These are phyloP conservation scores for Theretra japonica DNA, from an alignment of 2,888 invertebrate genomes.

Conservation along the genomic window DNA sequence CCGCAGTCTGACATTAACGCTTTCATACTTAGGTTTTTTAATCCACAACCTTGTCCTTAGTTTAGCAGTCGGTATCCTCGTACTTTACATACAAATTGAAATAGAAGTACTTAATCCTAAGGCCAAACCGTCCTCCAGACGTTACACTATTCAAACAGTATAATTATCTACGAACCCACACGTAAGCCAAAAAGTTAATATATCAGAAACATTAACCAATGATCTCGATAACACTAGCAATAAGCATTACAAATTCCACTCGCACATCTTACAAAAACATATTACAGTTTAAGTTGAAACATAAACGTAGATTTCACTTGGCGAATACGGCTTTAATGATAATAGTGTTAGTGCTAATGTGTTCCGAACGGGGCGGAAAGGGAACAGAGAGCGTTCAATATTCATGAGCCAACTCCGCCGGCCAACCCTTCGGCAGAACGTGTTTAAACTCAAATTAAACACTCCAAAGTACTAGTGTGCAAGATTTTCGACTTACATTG, in stretches of 20 bases:
- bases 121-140: too few species aligned
- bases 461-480: constrained; percentile 30
- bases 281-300: constrained; percentile 11
- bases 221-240: background rate
- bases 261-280: constrained; percentile 13
- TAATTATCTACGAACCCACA: background rate
- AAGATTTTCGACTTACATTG: constrained; percentile 19
- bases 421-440: constrained; percentile 49
- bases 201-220: background rate
- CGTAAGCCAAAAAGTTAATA: background rate
- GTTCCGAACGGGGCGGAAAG: constrained; percentile 56
- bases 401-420: constrained; percentile 73
- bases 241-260: background rate
- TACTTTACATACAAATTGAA: too few species aligned
- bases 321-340: constrained; percentile 63
- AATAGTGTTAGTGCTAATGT: constrained; percentile 65
- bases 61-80: too few species aligned
- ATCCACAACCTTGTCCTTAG: too few species aligned
- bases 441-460: constrained; percentile 36
- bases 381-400: constrained; percentile 67
- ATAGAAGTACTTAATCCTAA: too few species aligned
- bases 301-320: constrained; percentile 60
- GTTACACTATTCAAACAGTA: too few species aligned
- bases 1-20: too few species aligned
- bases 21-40: too few species aligned